Conservation (phyloP, 2,113 vertebrate species). For the Zapornia atra region DNA sequence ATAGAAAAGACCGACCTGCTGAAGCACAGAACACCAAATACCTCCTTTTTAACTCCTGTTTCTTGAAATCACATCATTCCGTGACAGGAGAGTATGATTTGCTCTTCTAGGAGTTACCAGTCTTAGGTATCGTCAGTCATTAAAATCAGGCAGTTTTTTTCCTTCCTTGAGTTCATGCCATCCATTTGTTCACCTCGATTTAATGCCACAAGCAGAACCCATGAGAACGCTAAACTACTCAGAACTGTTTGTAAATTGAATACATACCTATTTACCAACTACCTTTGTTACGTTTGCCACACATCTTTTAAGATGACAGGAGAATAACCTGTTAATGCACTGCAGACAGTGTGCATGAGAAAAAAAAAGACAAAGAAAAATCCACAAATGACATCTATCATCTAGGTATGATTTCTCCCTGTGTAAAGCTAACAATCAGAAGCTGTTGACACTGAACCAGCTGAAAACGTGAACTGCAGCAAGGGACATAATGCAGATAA, state of each 20-base stretch:
- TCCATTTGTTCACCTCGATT: background rate
- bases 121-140: background rate
- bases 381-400: background rate
- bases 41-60: background rate
- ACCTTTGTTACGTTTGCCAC: background rate
- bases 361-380: background rate
- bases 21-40: background rate
- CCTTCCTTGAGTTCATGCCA: background rate
- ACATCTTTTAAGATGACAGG: background rate
- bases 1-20: background rate
- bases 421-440: conserved; percentile 16
- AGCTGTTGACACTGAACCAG: conserved; percentile 14
- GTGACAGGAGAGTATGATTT: background rate
- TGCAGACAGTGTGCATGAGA: background rate
- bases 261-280: background rate
- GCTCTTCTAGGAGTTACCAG: background rate
- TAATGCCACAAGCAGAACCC: background rate
- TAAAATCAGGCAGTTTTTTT: background rate
- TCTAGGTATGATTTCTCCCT: background rate
- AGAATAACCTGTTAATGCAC: background rate
- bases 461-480: conserved; percentile 37
- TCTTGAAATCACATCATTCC: background rate
- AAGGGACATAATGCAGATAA: conserved; percentile 33
- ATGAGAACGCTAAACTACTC: background rate
- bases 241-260: background rate